phyloP scores from a whole-genome alignment of 2,113 vertebrate species.

The Malaclemys terrapin region DNA sequence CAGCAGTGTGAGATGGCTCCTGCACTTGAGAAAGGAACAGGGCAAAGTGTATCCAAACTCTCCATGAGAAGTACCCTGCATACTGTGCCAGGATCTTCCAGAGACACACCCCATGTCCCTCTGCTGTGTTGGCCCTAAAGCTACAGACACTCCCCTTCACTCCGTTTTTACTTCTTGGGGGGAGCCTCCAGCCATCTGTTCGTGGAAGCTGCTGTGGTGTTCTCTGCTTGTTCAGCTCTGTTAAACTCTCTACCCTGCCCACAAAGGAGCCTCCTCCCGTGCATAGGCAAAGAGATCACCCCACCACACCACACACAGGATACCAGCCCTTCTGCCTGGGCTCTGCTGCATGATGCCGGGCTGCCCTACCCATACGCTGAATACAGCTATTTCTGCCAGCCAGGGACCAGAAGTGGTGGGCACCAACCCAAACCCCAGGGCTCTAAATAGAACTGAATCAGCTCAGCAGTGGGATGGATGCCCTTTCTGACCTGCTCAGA shows the following conservation, averaged over 20 bases:
- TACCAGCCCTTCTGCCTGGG: neutral
- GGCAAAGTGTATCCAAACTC: neutral
- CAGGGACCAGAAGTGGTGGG: slow-evolving; percentile 28
- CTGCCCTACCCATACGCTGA: neutral
- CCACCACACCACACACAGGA: neutral
- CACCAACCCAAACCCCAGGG: neutral
- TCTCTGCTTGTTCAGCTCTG: neutral
- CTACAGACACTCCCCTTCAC: neutral
- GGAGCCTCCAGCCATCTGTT: neutral
- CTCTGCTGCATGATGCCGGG: slow-evolving; percentile 11
- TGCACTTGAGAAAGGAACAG: neutral
- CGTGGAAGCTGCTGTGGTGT: neutral
- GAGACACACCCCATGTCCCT: accelerated
- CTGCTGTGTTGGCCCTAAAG: neutral
- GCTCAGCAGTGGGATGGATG: neutral
- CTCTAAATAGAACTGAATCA: neutral
- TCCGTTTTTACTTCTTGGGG: neutral
- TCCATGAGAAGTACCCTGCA: neutral
- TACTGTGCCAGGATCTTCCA: neutral
- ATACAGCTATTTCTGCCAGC: neutral
- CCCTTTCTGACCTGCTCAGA: neutral
- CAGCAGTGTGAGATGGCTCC: neutral
- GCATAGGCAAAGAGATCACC: neutral
- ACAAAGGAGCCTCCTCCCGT: neutral
- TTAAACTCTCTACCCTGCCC: neutral